phyloP scores from a whole-genome alignment of 37 sponge, comb jelly and placozoan species.

The Amphimedon queenslandica region DNA sequence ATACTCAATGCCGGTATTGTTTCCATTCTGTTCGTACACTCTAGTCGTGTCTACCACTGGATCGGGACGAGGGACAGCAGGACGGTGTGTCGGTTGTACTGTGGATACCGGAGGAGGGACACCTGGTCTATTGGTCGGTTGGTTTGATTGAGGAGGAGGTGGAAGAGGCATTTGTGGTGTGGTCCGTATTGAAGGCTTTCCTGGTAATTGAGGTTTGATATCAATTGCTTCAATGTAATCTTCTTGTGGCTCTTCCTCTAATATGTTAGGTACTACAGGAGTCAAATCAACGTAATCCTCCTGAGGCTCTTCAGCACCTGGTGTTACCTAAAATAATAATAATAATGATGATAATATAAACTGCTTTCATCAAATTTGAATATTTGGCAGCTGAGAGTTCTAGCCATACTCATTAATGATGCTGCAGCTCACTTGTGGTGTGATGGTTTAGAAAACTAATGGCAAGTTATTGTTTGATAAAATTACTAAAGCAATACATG shows the following conservation, averaged over 20 bases:
- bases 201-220: neutral
- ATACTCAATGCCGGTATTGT: constrained; percentile 46
- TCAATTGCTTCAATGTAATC: neutral
- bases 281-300: constrained; percentile 1
- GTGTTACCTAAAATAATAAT: neutral
- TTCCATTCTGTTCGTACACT: constrained; percentile 17
- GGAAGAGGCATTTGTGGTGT: constrained; percentile 8
- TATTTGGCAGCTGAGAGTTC: too few species aligned
- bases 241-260: constrained; percentile 1
- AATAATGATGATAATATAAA: too few species aligned
- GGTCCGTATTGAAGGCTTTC: neutral
- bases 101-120: constrained; percentile 4
- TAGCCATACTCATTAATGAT: too few species aligned
- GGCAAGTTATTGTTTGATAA: too few species aligned
- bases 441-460: too few species aligned
- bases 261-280: neutral
- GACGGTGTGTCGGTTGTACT: neutral
- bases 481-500: too few species aligned
- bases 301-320: neutral
- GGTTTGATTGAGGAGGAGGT: constrained; percentile 9
- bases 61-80: constrained; percentile 3
- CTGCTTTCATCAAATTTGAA: too few species aligned
- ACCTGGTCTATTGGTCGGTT: too few species aligned
- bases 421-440: too few species aligned
- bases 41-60: constrained; percentile 48